A percentile compares a stretch with the other conserved stretches of the same genome.
phyloP scores from a whole-genome alignment of 2,888 invertebrate genomes.

The Lithosia quadra region DNA sequence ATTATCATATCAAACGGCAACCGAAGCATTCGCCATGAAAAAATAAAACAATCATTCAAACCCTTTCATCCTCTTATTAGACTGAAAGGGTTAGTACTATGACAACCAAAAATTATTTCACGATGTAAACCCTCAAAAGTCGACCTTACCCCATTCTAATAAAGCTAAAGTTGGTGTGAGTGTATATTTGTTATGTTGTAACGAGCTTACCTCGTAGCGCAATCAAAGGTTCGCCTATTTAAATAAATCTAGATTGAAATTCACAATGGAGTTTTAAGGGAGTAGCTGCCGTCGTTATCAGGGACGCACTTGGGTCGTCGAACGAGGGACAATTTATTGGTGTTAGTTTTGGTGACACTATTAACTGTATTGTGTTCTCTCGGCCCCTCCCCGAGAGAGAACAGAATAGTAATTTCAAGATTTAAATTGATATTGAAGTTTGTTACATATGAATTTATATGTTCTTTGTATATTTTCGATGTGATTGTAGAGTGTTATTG shows the following conservation, averaged over 20 bases:
- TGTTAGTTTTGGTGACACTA: conserved; percentile 33
- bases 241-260: conserved; percentile 82
- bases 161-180: conserved; percentile 40
- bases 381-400: background rate
- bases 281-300: conserved; percentile 41
- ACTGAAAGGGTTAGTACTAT: conserved; percentile 73
- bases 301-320: conserved; percentile 43
- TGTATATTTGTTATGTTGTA: conserved; percentile 58
- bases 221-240: conserved; percentile 82
- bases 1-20: conserved; percentile 85
- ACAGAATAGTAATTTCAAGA: background rate
- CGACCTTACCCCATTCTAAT: conserved; percentile 50
- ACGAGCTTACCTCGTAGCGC: conserved; percentile 74
- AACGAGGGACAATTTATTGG: conserved; percentile 44
- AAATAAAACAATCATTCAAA: conserved; percentile 75
- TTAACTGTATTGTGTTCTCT: conserved; percentile 24
- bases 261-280: conserved; percentile 72
- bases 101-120: conserved; percentile 43
- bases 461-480: background rate
- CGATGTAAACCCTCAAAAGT: conserved; percentile 47
- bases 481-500: too few species aligned
- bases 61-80: conserved; percentile 83
- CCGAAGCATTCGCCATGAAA: conserved; percentile 73
- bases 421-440: background rate
- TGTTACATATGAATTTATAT: background rate